Percentiles rank a stretch among this genome's conserved stretches.
These are phyloP conservation scores for Netelia fuscicornis DNA, from an alignment of 2,888 invertebrate genomes.

Conservation along the genomic window DNA sequence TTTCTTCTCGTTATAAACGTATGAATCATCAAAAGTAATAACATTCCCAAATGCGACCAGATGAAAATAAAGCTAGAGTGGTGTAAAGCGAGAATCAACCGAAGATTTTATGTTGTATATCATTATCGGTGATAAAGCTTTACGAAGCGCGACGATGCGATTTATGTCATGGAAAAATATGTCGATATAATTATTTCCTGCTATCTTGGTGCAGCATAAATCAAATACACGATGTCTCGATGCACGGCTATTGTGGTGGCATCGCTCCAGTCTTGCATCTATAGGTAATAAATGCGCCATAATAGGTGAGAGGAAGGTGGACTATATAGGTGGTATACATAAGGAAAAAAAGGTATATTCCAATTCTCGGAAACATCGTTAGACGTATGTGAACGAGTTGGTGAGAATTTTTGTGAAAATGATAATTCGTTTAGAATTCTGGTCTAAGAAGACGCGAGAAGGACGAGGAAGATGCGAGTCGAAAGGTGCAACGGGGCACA, in stretches of 20 bases:
- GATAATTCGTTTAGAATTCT: background rate
- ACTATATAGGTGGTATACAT: slow-evolving; percentile 16
- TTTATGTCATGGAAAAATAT: background rate
- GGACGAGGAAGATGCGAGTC: background rate
- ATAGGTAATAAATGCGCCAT: slow-evolving; percentile 64
- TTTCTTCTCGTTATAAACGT: slow-evolving; percentile 36
- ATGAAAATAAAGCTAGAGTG: slow-evolving; percentile 26
- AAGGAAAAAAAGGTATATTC: slow-evolving; percentile 17
- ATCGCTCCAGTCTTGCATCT: slow-evolving; percentile 55
- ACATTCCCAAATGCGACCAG: slow-evolving; percentile 7
- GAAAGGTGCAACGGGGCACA: slow-evolving; percentile 52
- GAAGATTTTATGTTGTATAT: background rate
- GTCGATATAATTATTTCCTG: slow-evolving; percentile 10
- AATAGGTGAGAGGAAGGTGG: slow-evolving; percentile 65
- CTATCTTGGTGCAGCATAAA: background rate
- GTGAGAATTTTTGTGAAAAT: background rate
- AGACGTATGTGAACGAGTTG: background rate
- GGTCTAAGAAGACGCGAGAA: background rate
- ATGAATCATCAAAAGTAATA: slow-evolving; percentile 49
- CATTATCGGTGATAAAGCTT: background rate
- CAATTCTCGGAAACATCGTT: slow-evolving; percentile 13
- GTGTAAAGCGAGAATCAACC: slow-evolving; percentile 15
- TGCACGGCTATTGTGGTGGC: slow-evolving; percentile 35
- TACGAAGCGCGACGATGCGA: background rate
- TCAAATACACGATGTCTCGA: background rate